Conservation (phyloP, 2,888 invertebrate species). For the Julus scandinavius region DNA sequence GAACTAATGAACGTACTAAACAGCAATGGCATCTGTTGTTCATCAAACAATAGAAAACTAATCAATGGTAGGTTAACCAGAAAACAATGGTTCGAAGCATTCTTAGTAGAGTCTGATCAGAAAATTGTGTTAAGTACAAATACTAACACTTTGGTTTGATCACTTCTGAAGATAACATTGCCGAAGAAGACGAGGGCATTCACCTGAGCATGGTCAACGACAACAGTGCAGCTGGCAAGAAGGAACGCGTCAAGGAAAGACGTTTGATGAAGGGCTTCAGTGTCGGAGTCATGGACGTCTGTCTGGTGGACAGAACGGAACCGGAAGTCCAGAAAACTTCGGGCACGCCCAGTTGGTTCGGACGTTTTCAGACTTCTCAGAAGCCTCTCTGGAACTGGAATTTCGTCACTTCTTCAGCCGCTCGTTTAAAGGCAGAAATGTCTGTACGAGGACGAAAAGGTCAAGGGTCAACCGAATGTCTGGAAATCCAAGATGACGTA, state of each 20-base stretch:
- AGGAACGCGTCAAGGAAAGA: slow-evolving; percentile 91
- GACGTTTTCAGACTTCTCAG: neutral
- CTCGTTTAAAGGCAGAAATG: neutral
- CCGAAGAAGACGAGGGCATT: neutral
- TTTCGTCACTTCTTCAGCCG: neutral
- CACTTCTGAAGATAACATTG: neutral
- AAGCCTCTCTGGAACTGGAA: slow-evolving; percentile 5
- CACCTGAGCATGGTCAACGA: neutral
- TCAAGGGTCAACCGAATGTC: neutral
- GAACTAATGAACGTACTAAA: slow-evolving; percentile 91
- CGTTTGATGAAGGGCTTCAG: slow-evolving; percentile 94
- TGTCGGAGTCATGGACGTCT: slow-evolving; percentile 58
- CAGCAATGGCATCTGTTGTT: slow-evolving; percentile 79
- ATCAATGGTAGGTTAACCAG: no score
- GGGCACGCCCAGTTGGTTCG: neutral
- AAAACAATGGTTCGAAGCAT: no score
- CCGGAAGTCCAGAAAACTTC: neutral
- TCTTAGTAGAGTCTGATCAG: no score
- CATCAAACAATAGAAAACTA: neutral
- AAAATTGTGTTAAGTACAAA: no score
- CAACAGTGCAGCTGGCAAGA: slow-evolving; percentile 77
- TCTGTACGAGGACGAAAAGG: neutral
- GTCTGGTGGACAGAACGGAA: neutral
- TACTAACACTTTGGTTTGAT: no score
- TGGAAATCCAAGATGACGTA: neutral